Conservation (phyloP, 2,797 vertebrate species). For the Cirrhinus mrigala region DNA sequence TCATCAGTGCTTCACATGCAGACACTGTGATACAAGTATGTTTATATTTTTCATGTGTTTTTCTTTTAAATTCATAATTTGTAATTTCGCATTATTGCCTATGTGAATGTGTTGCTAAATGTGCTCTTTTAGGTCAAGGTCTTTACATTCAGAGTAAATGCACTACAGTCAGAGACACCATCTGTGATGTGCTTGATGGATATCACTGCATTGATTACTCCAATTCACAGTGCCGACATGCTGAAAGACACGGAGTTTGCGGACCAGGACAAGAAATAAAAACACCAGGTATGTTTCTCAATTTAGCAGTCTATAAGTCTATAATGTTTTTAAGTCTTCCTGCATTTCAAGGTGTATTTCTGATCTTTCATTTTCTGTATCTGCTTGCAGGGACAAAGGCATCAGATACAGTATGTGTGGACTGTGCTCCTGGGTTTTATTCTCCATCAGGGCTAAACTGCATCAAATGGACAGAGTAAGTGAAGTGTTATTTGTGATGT, state of each 20-base stretch:
- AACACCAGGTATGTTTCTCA: slow-evolving; percentile 56
- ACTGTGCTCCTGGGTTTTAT: slow-evolving; percentile 58
- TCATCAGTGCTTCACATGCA: slow-evolving; percentile 41
- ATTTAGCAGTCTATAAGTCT: neutral
- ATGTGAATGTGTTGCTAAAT: neutral
- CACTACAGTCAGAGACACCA: neutral
- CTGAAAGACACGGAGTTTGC: slow-evolving; percentile 49
- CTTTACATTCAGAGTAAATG: slow-evolving; percentile 48
- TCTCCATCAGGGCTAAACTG: slow-evolving; percentile 61
- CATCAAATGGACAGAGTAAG: slow-evolving; percentile 63
- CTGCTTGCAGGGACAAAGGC: slow-evolving; percentile 61
- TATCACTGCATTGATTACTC: slow-evolving; percentile 47
- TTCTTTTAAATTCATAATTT: neutral
- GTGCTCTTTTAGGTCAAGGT: slow-evolving; percentile 53
- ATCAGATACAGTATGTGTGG: slow-evolving; percentile 64
- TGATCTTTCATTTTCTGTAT: neutral
- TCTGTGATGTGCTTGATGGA: slow-evolving; percentile 60
- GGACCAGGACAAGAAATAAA: slow-evolving; percentile 56
- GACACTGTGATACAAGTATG: slow-evolving; percentile 62
- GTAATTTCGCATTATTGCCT: neutral
- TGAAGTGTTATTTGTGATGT: neutral
- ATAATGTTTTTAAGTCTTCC: neutral
- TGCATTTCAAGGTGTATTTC: neutral
- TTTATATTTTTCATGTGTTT: neutral
- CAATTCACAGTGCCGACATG: slow-evolving; percentile 34